Evolutionary conservation across 2,797 vertebrate species (phyloP).

Genomic region (Poeciliopsis gracilis): DNA sequence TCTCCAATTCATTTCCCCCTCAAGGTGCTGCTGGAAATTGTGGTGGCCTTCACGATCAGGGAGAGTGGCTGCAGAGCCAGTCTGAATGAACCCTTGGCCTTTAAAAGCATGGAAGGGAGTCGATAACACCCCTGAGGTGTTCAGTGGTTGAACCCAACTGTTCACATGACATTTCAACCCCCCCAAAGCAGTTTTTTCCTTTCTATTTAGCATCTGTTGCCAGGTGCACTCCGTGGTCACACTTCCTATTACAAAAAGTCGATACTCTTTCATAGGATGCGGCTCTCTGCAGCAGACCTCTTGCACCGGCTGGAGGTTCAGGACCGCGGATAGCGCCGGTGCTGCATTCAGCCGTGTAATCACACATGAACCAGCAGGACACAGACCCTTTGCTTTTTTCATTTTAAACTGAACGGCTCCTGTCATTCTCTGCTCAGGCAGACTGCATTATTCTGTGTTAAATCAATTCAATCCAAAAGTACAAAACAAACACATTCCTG

Average conservation of each 20-base stretch:
- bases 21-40: constrained; percentile 62
- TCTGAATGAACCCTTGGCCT: constrained; percentile 74
- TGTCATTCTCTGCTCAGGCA: constrained; percentile 25
- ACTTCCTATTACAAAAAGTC: constrained; percentile 80
- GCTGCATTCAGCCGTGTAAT: constrained; percentile 60
- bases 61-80: constrained; percentile 62
- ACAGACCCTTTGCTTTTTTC: constrained; percentile 30
- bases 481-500: neutral
- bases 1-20: constrained; percentile 52
- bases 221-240: constrained; percentile 72
- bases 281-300: constrained; percentile 67
- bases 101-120: constrained; percentile 79
- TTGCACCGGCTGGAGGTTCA: constrained; percentile 66
- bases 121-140: constrained; percentile 80
- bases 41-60: constrained; percentile 57
- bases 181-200: constrained; percentile 72
- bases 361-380: constrained; percentile 54
- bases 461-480: constrained; percentile 23
- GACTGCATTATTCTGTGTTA: constrained; percentile 35
- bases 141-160: constrained; percentile 82
- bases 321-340: constrained; percentile 71
- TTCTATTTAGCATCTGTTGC: constrained; percentile 71
- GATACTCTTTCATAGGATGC: constrained; percentile 73
- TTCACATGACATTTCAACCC: constrained; percentile 82
- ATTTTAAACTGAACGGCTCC: constrained; percentile 21